Base-by-base conservation (phyloP, 2,113 vertebrate species). In the Barnardius zonarius region DNA sequence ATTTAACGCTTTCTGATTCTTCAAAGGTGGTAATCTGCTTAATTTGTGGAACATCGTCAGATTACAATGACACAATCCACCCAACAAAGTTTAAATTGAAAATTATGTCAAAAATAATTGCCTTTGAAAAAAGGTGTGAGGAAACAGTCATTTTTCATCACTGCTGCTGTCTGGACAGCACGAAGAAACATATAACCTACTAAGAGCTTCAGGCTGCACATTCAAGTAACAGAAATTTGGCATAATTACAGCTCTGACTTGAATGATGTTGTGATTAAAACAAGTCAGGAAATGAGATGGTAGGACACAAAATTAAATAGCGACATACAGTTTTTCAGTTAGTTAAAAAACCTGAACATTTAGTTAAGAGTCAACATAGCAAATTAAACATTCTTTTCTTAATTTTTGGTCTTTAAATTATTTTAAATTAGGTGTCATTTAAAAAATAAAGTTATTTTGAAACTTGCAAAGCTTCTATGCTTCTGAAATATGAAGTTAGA, bases 241-340 rank as follows among this genome's bases (percentile, higher is more conserved):
- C 37, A 87, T 73, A 95, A 95, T 83, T 91, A 52, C 51, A 90
- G 37, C 33, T 81, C 78, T 90, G 49, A 90, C 86, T 76, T 93
- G 79, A 88, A 90, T 69, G 31, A 95, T 39, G 55, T 35, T 85
- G 57, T 82, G 68, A 90, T 86, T 77, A 80, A 90, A 90, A 73
- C 17, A 93, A 93, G 76, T 82, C 49, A 80, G 72, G 54, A 92
- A 93, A 92, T 92, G 64, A 90, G 78, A 93, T n/a, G 30, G 57
- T 61, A 37, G 48, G 61, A 52, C 44, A 77, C 49, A 74, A 94
- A 92, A 86, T 69, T 10, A 80, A 54, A 70, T 33, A 51, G 49
- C 57, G 93, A 80, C 16, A 61, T 23, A 78, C 4, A 59, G 13
- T 46, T 90, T 90, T 94, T 77, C 46, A 74, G 59, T 88, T 88